Evolutionary conservation across 2,888 invertebrate species (phyloP).

Genomic region (Scaptomyza tumidula): DNA sequence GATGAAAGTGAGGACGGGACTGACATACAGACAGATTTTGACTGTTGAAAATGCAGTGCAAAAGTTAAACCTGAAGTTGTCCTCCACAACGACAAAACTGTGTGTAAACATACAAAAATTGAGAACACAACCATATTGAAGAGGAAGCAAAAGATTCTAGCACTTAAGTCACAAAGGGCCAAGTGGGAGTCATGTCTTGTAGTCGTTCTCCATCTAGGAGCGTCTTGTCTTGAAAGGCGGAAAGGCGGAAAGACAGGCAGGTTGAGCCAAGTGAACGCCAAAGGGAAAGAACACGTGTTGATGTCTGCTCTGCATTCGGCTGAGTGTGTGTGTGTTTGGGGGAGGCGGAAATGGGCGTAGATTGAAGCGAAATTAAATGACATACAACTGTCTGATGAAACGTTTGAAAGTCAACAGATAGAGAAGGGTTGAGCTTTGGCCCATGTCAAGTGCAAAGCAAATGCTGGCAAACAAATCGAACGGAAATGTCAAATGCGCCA

Average conservation of each 20-base stretch:
- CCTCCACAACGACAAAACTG: constrained; percentile 31
- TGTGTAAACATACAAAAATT: constrained; percentile 58
- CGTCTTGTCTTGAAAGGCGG: constrained; percentile 53
- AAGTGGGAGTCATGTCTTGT: constrained; percentile 35
- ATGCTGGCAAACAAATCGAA: constrained; percentile 78
- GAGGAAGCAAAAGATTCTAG: constrained; percentile 12
- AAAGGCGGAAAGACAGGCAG: constrained; percentile 32
- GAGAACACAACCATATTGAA: constrained; percentile 20
- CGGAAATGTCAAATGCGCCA: constrained; percentile 78
- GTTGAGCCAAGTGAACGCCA: constrained; percentile 48
- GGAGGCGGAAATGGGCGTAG: constrained; percentile 53
- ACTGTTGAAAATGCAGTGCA: constrained; percentile 32
- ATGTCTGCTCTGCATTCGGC: constrained; percentile 41
- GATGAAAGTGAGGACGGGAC: constrained; percentile 11
- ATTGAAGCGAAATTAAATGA: constrained; percentile 67
- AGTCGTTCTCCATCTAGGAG: constrained; percentile 24
- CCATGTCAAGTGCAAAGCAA: constrained; percentile 52
- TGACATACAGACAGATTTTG: constrained; percentile 33
- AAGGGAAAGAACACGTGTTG: constrained; percentile 62
- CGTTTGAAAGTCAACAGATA: constrained; percentile 18
- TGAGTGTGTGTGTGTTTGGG: constrained; percentile 14
- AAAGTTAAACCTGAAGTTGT: constrained; percentile 46
- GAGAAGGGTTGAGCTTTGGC: constrained; percentile 8
- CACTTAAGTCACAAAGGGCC: constrained; percentile 37
- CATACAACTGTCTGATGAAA: constrained; percentile 50